Evolutionary conservation across 2,888 invertebrate species (phyloP).

Genomic region (Leucophenga montana): DNA sequence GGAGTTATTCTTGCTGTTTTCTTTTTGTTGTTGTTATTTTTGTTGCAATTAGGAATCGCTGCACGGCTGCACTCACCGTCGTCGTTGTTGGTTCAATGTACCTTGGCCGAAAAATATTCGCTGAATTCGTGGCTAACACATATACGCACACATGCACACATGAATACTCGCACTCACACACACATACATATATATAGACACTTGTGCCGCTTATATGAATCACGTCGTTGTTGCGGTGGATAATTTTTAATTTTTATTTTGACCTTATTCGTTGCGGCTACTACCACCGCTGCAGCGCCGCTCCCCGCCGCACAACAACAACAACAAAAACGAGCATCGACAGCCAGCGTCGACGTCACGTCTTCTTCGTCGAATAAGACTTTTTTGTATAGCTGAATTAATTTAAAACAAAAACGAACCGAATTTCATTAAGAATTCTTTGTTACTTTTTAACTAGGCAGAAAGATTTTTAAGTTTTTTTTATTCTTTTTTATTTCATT

Average conservation of each 20-base stretch:
- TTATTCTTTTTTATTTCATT: neutral
- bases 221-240: conserved; percentile 15
- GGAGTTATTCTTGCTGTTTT: conserved; percentile 6
- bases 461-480: too few relatives aligned
- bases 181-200: conserved; percentile 35
- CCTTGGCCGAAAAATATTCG: conserved; percentile 39
- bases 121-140: conserved; percentile 27
- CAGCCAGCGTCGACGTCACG: neutral
- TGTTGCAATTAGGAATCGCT: conserved; percentile 25
- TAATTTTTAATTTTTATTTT: conserved; percentile 50
- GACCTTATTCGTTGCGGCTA: conserved; percentile 57
- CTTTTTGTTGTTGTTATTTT: conserved; percentile 41
- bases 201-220: conserved; percentile 35
- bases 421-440: conserved; percentile 30
- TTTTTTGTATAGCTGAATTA: conserved; percentile 47
- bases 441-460: neutral
- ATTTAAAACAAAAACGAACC: conserved; percentile 35
- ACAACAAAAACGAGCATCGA: conserved; percentile 40
- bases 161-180: neutral
- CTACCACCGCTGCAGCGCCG: neutral
- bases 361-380: conserved; percentile 14
- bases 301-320: conserved; percentile 28
- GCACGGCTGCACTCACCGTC: conserved; percentile 3
- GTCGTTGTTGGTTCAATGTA: conserved; percentile 57
- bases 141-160: neutral